Conservation (phyloP, 2,113 vertebrate species). For the Psilopogon haemacephalus region DNA sequence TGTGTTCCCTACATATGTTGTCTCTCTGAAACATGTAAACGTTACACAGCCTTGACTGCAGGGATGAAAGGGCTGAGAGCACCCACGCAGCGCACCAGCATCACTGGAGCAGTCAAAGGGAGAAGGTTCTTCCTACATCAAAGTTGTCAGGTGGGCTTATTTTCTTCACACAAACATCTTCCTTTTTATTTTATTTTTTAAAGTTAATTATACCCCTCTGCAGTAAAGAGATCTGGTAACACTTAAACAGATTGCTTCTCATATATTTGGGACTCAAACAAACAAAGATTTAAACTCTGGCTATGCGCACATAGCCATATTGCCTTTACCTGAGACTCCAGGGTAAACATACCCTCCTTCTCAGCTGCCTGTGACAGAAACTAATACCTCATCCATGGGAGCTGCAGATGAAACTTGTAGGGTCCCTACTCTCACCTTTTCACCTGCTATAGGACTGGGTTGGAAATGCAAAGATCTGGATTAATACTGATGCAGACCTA, state of each 20-base stretch:
- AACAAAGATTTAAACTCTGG: constrained; percentile 37
- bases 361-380: constrained; percentile 34
- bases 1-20: neutral
- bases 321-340: constrained; percentile 4
- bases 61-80: neutral
- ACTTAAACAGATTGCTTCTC: neutral
- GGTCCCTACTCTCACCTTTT: neutral
- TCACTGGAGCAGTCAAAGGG: neutral
- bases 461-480: constrained; percentile 34
- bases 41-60: neutral
- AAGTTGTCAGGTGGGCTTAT: neutral
- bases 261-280: neutral
- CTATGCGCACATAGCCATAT: neutral
- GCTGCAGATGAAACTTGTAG: neutral
- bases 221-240: constrained; percentile 34
- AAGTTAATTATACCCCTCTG: constrained; percentile 32
- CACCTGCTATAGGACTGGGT: constrained; percentile 4
- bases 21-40: neutral
- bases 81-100: neutral
- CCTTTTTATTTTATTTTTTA: neutral
- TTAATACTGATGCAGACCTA: constrained; percentile 54
- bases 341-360: constrained; percentile 4
- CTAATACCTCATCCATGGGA: constrained; percentile 6
- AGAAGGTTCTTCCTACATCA: neutral
- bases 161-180: neutral